Percentiles rank a stretch among this genome's conserved stretches.
These are phyloP conservation scores for Gryllus bimaculatus DNA, from an alignment of 1,140 invertebrate species.

Conservation along the genomic window DNA sequence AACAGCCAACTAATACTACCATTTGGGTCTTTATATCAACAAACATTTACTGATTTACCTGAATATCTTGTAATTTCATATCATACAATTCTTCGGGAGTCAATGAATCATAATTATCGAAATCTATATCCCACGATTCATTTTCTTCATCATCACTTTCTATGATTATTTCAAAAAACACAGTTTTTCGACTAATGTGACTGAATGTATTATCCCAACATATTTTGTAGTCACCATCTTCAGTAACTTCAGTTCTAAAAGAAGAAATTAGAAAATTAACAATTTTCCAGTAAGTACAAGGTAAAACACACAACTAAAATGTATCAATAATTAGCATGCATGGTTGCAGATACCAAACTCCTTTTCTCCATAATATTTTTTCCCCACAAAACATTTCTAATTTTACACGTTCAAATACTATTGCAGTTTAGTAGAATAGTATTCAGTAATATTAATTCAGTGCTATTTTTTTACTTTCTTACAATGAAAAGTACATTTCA, in stretches of 20 bases:
- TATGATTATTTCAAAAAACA: constrained; percentile 70
- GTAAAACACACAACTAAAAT: no score
- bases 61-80: constrained; percentile 53
- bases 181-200: constrained; percentile 63
- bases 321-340: no score
- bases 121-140: constrained; percentile 34
- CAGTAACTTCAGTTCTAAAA: constrained; percentile 30
- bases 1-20: no score
- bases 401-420: no score
- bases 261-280: constrained; percentile 26
- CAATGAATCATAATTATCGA: constrained; percentile 27
- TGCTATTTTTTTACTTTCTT: no score
- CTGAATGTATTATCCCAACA: constrained; percentile 80
- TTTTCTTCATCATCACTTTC: constrained; percentile 48
- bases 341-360: no score
- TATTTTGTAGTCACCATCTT: constrained; percentile 62
- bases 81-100: constrained; percentile 46
- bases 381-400: no score
- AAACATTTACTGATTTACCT: constrained; percentile 33
- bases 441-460: no score
- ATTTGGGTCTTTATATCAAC: neutral
- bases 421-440: no score
- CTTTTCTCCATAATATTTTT: no score
- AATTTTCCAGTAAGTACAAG: constrained; percentile 7
- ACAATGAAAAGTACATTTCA: no score